Evolutionary conservation across 2,888 invertebrate genomes (phyloP).

Genomic region (Synanthedon vespiformis): DNA sequence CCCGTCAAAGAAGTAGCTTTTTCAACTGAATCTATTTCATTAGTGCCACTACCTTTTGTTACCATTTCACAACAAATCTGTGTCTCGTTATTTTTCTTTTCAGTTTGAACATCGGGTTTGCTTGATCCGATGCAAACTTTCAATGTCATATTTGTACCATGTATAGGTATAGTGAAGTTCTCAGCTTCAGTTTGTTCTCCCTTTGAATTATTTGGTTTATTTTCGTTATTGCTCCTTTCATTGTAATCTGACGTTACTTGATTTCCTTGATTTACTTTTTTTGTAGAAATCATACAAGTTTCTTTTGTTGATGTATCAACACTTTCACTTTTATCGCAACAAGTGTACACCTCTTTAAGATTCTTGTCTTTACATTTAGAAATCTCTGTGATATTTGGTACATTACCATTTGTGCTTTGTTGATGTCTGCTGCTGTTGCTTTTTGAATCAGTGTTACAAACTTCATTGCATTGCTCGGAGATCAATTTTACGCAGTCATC

Average conservation of each 20-base stretch:
- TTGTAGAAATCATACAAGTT: background rate
- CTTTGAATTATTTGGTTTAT: background rate
- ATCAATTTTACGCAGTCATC: slow-evolving; percentile 31
- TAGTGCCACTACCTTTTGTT: slow-evolving; percentile 23
- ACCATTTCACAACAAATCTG: slow-evolving; percentile 1
- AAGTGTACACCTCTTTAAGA: background rate
- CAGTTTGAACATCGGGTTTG: background rate
- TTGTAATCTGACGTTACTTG: background rate
- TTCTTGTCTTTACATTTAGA: background rate
- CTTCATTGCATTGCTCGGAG: slow-evolving; percentile 26
- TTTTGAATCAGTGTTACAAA: slow-evolving; percentile 6
- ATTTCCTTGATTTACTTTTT: background rate
- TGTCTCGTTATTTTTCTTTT: background rate
- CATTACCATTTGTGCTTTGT: background rate
- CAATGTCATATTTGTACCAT: slow-evolving; percentile 57
- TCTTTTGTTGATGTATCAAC: background rate
- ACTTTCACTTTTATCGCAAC: background rate
- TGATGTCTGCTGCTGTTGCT: background rate
- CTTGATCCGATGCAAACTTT: slow-evolving; percentile 30
- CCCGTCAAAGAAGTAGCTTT: slow-evolving; percentile 31
- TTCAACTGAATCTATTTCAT: slow-evolving; percentile 17
- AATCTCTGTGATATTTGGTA: background rate
- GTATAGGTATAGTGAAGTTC: slow-evolving; percentile 45
- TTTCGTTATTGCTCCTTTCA: background rate
- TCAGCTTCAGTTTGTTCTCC: slow-evolving; percentile 9